Base-by-base conservation (phyloP, 2,797 vertebrate genomes). In the Pitangus sulphuratus region DNA sequence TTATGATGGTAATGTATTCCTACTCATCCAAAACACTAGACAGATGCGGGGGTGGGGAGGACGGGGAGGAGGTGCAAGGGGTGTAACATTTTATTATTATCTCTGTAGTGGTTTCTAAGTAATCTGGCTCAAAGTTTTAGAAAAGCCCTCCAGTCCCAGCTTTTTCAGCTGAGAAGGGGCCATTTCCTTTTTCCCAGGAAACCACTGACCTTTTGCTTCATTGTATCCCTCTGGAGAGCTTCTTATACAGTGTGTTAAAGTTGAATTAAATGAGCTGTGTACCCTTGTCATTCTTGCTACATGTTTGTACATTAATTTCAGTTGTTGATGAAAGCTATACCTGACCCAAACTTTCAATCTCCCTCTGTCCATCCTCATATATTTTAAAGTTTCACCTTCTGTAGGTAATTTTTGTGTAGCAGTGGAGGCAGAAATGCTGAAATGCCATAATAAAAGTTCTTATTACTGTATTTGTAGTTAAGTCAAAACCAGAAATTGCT, bases 31-130 rank as follows among this genome's bases (percentile, higher is more conserved):
- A 88, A 89, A 37, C 21, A 84, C 7, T n/a, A 74, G 26, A 62
- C 14, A 68, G 35, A 35, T 8, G 6, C 3, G 2, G 19, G 7
- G 45, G 9, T 6, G 33, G 25, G 17, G 6, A 3, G 1, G 19
- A 8, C 3, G n/a, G 8, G 17, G 25, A 25, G 18, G 12, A 47
- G 16, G 15, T 3, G 11, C 18, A 15, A 9, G 33, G 21, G 39
- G 9, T 15, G 13, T 44, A 72, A 61, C 25, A 40, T 51, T 57
- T 79, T 84, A 57, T 20, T 47, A 50, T 42, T 33, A n/a, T 17
- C 19, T 79, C 44, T 60, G 33, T n/a, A 42, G 28, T 4, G 0
- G 1, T 71, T 89, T 72, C 33, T 68, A 84, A 87, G 10, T 40
- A 56, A 57, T 31, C 60, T 48, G 24, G 6, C 31, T 72, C 39